Evolutionary conservation across 2,888 invertebrate genomes (phyloP), one percentile per base, ranked within the genome.

Genomic region (Sesia apiformis): DNA sequence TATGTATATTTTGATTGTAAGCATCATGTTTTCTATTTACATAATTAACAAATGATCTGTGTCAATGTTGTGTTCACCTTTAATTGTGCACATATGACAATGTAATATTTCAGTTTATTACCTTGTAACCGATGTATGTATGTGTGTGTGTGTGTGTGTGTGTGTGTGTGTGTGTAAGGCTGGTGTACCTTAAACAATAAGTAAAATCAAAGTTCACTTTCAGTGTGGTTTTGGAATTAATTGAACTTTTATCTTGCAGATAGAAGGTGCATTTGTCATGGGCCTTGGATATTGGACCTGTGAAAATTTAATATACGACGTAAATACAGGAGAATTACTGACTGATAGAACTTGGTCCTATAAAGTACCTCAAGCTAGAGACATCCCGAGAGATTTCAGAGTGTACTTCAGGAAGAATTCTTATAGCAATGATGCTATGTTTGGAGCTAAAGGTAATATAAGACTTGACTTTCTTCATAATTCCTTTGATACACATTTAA

Each of bases 321-420:
- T 84, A 4, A 70, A 76, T 5, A 90, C 91, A 5, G 94, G 94
- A 1, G 78, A 85, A 60, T 67, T 93, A 3, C 76, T 93, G 4
- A 93, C 93, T 6, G 87, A 92, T 64, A 86, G 93, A 49, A 92
- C 94, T 8, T 95, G 94, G 94, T 90, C 88, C 60, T 94, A 93
- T 67, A 91, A 92, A 66, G 87, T 91, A 4, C 93, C 93, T 0
- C 91, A 91, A 38, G 88, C 90, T 0, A 92, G 91, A 63, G 93
- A 94, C 62, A 93, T 93, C 60, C 93, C 93, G 0, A 82, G 90
- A 40, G 91, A 92, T 69, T 91, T 93, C 55, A 81, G 92, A 51
- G 76, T 93, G 0, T 84, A 85, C 42, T 90, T 93, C 57, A 83
- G 88, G 7, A 82, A 86, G 60, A 91, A 92, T 61, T 80, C 88